Evolutionary conservation across 2,113 vertebrate genomes (phyloP).

Genomic region (Rhodinocichla rosea): DNA sequence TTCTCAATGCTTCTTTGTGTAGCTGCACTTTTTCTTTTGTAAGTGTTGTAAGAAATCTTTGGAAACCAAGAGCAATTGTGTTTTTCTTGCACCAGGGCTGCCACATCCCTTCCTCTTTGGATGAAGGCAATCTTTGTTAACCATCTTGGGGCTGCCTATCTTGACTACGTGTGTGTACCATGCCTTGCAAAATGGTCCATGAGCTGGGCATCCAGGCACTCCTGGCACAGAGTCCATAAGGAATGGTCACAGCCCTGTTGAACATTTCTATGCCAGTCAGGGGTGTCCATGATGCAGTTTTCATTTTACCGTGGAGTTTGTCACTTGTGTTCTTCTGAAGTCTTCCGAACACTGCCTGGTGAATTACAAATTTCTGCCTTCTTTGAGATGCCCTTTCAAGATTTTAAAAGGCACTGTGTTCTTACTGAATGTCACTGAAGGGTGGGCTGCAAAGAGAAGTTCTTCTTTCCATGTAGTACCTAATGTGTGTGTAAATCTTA

Average conservation of each 20-base stretch:
- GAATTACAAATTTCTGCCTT: background rate
- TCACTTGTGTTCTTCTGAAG: background rate
- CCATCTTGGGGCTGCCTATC: background rate
- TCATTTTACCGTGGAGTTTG: background rate
- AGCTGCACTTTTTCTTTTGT: background rate
- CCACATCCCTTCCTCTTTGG: background rate
- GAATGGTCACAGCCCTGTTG: background rate
- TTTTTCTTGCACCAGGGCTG: background rate
- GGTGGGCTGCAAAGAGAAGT: background rate
- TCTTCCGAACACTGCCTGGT: background rate
- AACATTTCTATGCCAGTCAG: accelerated
- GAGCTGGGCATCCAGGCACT: background rate
- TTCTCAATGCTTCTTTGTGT: constrained; percentile 30
- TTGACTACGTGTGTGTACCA: accelerated
- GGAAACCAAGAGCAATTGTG: background rate
- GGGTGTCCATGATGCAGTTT: background rate
- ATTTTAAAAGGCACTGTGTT: background rate
- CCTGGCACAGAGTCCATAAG: background rate
- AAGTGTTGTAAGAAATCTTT: background rate
- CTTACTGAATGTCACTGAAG: background rate
- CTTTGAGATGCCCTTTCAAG: background rate
- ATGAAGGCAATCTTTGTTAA: background rate
- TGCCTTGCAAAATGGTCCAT: background rate
- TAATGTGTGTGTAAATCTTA: background rate
- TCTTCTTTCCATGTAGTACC: background rate